These are phyloP conservation scores for Onychomys leucogaster DNA, from an alignment of 2,797 vertebrate genomes.

Conservation along the genomic window DNA sequence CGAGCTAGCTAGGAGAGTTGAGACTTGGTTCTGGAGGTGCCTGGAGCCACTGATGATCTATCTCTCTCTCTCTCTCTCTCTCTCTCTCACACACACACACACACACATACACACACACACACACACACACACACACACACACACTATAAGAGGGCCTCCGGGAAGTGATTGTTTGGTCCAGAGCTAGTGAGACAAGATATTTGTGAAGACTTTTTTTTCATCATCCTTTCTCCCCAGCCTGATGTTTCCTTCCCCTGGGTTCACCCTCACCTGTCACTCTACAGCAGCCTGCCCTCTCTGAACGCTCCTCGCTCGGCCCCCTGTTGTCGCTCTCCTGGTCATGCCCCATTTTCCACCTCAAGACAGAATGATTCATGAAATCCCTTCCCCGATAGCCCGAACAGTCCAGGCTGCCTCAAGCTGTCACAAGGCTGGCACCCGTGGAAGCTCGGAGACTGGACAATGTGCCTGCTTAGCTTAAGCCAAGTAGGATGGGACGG, in stretches of 20 bases:
- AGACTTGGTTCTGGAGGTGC: not conserved
- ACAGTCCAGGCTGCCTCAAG: not conserved
- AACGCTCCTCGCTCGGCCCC: not conserved
- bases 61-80: too few relatives aligned
- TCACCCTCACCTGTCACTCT: not conserved
- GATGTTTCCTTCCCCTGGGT: not conserved
- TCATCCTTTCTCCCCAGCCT: not conserved
- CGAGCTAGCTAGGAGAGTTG: not conserved
- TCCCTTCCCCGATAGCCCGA: not conserved
- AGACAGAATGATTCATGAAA: not conserved
- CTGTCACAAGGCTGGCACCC: not conserved
- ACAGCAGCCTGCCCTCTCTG: not conserved
- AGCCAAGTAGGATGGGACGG: not conserved
- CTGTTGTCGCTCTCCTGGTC: not conserved
- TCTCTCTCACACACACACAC: not conserved
- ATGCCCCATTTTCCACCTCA: not conserved
- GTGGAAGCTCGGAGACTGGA: not conserved
- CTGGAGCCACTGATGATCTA: not conserved
- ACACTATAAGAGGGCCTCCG: not conserved
- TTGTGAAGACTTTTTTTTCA: not conserved
- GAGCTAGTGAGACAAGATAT: not conserved
- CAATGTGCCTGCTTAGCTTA: not conserved
- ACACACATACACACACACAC: not conserved
- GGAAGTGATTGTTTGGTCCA: not conserved
- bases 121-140: not conserved